Conservation (phyloP, 2,797 vertebrate species). For the Cyprinella venusta region DNA sequence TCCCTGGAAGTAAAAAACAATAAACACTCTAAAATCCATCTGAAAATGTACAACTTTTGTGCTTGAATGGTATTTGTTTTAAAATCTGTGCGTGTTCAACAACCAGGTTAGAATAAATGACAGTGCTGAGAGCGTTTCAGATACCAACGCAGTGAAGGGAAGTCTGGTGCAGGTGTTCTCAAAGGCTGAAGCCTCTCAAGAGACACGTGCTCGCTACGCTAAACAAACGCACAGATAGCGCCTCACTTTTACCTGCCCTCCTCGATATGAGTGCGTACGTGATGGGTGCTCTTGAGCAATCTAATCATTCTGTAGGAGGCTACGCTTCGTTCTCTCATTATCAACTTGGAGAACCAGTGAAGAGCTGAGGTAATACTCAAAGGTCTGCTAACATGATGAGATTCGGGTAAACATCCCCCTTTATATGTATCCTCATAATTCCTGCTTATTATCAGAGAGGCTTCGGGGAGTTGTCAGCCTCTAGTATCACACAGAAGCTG, state of each 20-base stretch:
- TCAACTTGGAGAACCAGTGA: slow-evolving; percentile 8
- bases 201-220: slow-evolving; percentile 37
- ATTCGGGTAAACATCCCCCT: slow-evolving; percentile 42
- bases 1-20: slow-evolving; percentile 9
- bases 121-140: slow-evolving; percentile 23
- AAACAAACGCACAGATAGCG: not conserved
- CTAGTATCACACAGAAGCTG: not conserved
- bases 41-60: not conserved
- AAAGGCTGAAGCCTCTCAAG: slow-evolving; percentile 39
- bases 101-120: slow-evolving; percentile 38
- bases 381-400: slow-evolving; percentile 38
- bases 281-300: slow-evolving; percentile 8
- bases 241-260: slow-evolving; percentile 22
- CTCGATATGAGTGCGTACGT: not conserved
- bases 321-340: slow-evolving; percentile 30
- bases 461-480: slow-evolving; percentile 30
- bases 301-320: slow-evolving; percentile 22
- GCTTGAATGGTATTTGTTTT: slow-evolving; percentile 4
- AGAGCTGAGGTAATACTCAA: slow-evolving; percentile 34
- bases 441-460: slow-evolving; percentile 32
- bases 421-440: slow-evolving; percentile 44
- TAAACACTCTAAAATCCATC: slow-evolving; percentile 18
- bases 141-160: slow-evolving; percentile 35
- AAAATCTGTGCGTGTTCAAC: slow-evolving; percentile 29
- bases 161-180: slow-evolving; percentile 40